Evolutionary conservation across 2,888 invertebrate species (phyloP).

Genomic region (Drosophila multiciliata): DNA sequence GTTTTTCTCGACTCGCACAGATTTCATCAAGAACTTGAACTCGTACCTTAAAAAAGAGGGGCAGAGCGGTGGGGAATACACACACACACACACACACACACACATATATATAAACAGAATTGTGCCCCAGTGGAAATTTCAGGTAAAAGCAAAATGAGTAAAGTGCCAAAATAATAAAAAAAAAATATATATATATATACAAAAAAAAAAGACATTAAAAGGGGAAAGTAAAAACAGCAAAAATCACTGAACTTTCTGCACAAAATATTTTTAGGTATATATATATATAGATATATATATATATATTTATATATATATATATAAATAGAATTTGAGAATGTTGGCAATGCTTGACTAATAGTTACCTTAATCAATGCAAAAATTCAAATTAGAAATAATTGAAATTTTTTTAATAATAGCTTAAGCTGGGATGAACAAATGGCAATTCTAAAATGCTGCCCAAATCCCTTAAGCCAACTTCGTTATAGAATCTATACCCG

Average conservation of each 20-base stretch:
- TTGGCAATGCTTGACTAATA: neutral
- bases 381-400: neutral
- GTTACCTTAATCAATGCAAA: conserved; percentile 3
- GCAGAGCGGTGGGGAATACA: neutral
- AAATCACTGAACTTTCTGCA: conserved; percentile 37
- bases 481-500: neutral
- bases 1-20: conserved; percentile 46
- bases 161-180: conserved; percentile 23
- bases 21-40: conserved; percentile 55
- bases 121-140: conserved; percentile 12
- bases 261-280: conserved; percentile 3
- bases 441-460: neutral
- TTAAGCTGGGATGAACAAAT: neutral
- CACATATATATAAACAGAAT: neutral
- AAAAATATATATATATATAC: conserved; percentile 1
- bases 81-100: neutral
- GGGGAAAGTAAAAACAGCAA: conserved; percentile 20
- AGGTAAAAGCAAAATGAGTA: conserved; percentile 40
- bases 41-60: conserved; percentile 21
- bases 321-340: neutral
- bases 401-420: neutral
- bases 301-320: neutral
- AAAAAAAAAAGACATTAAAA: neutral
- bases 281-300: neutral
- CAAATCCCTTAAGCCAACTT: neutral